Conservation (phyloP, 2,888 invertebrate genomes). For the Stratiomys singularior region DNA sequence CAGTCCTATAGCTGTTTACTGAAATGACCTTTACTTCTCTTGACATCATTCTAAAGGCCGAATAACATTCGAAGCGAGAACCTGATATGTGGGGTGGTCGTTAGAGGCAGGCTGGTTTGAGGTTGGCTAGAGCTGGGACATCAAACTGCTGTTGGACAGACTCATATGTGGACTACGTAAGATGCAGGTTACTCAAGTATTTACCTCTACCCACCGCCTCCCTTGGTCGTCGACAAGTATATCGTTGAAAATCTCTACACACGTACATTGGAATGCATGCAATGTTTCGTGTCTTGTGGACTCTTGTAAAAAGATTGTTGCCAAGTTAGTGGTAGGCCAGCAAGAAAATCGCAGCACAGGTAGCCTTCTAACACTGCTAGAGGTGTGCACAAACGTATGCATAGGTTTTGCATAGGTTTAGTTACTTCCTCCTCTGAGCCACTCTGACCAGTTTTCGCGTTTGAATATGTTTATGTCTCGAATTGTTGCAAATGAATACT, state of each 20-base stretch:
- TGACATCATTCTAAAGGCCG: slow-evolving; percentile 52
- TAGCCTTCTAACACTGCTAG: not conserved
- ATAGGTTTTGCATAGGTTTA: too few relatives aligned
- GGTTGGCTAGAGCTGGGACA: not conserved
- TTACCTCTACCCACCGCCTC: not conserved
- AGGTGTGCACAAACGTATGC: too few relatives aligned
- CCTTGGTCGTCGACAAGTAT: not conserved
- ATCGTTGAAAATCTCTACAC: too few relatives aligned
- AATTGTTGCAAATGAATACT: too few relatives aligned
- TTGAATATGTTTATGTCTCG: too few relatives aligned
- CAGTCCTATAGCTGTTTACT: slow-evolving; percentile 24
- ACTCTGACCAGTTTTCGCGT: too few relatives aligned
- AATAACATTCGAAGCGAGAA: slow-evolving; percentile 27
- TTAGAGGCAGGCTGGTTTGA: slow-evolving; percentile 11
- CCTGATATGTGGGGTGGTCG: slow-evolving; percentile 20
- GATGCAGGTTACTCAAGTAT: slow-evolving; percentile 25
- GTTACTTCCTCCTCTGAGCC: too few relatives aligned
- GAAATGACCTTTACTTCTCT: slow-evolving; percentile 51
- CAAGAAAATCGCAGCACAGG: not conserved
- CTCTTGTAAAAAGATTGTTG: not conserved
- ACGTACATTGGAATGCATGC: not conserved
- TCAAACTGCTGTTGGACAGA: not conserved
- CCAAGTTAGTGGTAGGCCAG: not conserved
- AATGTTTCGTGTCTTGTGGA: not conserved
- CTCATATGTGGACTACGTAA: not conserved